phyloP scores from a whole-genome alignment of 2,888 invertebrate genomes.

The Nymphalis urticae region DNA sequence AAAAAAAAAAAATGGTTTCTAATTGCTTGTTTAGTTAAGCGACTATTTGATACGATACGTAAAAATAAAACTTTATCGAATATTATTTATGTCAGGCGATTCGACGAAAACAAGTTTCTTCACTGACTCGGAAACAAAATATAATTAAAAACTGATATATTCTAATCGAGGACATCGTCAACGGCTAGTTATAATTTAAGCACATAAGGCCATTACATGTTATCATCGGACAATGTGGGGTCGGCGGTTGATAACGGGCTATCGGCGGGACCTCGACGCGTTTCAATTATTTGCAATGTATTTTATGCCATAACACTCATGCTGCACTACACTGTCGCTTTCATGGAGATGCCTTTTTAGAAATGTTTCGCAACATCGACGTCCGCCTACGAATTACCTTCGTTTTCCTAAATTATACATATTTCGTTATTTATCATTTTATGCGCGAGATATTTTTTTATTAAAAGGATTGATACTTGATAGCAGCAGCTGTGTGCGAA shows the following conservation, averaged over 20 bases:
- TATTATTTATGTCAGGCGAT: not conserved
- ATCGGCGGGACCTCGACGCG: constrained; percentile 43
- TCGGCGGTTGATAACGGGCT: constrained; percentile 43
- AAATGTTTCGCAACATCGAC: constrained; percentile 24
- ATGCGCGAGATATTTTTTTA: not conserved
- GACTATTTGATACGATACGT: too few relatives aligned
- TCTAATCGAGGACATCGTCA: constrained; percentile 29
- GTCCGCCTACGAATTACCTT: constrained; percentile 14
- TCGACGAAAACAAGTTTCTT: not conserved
- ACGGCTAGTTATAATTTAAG: constrained; percentile 34
- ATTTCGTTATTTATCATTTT: constrained; percentile 5
- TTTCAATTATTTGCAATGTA: constrained; percentile 38
- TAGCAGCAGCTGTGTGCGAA: too few relatives aligned
- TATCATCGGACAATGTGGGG: constrained; percentile 43
- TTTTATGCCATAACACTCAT: constrained; percentile 19
- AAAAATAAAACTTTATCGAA: not conserved
- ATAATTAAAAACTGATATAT: constrained; percentile 18
- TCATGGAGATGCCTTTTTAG: constrained; percentile 25
- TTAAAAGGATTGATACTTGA: constrained; percentile 4
- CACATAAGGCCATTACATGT: constrained; percentile 27
- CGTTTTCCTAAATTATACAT: constrained; percentile 10
- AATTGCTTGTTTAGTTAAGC: too few relatives aligned
- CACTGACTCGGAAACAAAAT: constrained; percentile 13
- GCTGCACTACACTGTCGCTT: constrained; percentile 30
- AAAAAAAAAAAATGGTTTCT: too few relatives aligned